A percentile compares a stretch with the other conserved stretches of the same genome.
Evolutionary conservation across 2,797 vertebrate species (phyloP).

Genomic region (Neosilurus hyrtlii): DNA sequence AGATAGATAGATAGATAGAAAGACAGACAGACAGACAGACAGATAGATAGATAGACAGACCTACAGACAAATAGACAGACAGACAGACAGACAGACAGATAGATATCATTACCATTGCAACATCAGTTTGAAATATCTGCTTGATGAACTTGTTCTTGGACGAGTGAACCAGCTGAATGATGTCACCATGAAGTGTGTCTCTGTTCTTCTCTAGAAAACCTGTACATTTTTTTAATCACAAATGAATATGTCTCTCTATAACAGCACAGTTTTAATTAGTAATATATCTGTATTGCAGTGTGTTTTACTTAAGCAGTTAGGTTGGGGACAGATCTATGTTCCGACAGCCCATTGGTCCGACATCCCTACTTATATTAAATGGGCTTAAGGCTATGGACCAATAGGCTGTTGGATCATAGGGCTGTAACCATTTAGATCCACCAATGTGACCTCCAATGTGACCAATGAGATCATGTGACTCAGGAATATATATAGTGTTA

Average conservation of each 20-base stretch:
- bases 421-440: not conserved
- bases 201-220: slow-evolving; percentile 98
- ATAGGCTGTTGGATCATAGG: too few species aligned
- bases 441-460: too few species aligned
- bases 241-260: not conserved
- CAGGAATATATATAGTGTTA: not conserved
- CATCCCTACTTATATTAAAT: too few species aligned
- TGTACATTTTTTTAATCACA: slow-evolving; percentile 54
- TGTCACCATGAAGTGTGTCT: slow-evolving; percentile 93
- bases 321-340: too few species aligned
- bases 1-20: too few species aligned
- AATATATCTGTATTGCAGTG: not conserved
- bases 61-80: slow-evolving; percentile 10
- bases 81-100: not conserved
- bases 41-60: slow-evolving; percentile 2
- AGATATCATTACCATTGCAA: slow-evolving; percentile 87
- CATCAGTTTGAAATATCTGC: slow-evolving; percentile 96
- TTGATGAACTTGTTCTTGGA: slow-evolving; percentile 98
- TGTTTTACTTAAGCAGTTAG: not conserved
- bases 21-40: too few species aligned
- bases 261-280: not conserved
- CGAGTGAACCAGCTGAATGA: slow-evolving; percentile 95
- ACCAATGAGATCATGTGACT: slow-evolving; percentile 3
- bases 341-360: too few species aligned
- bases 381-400: too few species aligned